These are phyloP conservation scores for Nasonovia ribisnigri DNA, from an alignment of 2,888 invertebrate genomes.

Conservation along the genomic window DNA sequence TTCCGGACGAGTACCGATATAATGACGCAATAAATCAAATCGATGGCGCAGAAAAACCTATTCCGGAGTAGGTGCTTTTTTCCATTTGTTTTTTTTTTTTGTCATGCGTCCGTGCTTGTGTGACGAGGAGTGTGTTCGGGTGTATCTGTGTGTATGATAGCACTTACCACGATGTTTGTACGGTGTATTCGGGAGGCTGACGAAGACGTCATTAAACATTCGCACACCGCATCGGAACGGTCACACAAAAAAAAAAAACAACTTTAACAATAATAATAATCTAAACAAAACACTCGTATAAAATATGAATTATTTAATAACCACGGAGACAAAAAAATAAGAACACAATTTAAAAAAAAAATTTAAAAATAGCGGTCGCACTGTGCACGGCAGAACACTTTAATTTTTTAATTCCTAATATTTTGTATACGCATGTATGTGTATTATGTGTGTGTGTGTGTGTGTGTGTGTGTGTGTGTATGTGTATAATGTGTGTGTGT, in stretches of 20 bases:
- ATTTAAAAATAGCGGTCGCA: not conserved
- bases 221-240: conserved; percentile 3
- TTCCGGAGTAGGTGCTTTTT: not conserved
- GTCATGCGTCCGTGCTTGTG: too few relatives aligned
- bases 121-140: not conserved
- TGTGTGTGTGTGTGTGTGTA: not conserved
- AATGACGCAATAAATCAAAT: conserved; percentile 34
- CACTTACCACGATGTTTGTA: conserved; percentile 44
- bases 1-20: not conserved
- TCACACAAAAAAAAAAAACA: not conserved
- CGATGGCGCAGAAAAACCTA: conserved; percentile 22
- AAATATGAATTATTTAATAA: too few relatives aligned
- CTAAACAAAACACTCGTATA: not conserved
- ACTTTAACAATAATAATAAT: not conserved
- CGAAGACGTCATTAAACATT: conserved; percentile 33
- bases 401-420: not conserved
- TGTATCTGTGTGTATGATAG: not conserved
- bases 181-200: not conserved
- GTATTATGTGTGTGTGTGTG: not conserved
- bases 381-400: not conserved
- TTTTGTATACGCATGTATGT: not conserved
- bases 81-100: not conserved
- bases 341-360: not conserved
- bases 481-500: not conserved
- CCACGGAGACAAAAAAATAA: not conserved